Conservation (phyloP, 2,113 vertebrate genomes). For the Sminthopsis crassicaudata region DNA sequence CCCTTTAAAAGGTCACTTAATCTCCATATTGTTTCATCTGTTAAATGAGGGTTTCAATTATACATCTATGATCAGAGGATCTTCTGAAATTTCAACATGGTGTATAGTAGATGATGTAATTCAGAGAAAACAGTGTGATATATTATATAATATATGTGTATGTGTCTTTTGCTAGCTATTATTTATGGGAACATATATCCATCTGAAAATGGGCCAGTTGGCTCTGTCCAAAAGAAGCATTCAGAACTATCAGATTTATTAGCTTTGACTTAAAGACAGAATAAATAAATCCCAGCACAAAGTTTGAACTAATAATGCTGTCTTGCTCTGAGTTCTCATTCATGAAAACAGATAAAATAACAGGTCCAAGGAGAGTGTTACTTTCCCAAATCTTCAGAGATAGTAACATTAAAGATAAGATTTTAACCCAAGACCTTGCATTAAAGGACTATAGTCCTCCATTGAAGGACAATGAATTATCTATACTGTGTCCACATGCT, state of each 20-base stretch:
- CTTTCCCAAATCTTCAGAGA: neutral
- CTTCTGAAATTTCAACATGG: neutral
- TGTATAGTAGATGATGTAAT: neutral
- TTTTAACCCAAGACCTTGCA: neutral
- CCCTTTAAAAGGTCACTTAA: neutral
- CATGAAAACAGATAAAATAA: neutral
- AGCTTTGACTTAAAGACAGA: neutral
- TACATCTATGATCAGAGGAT: neutral
- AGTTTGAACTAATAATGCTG: neutral
- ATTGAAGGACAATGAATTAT: neutral
- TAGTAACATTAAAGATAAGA: neutral
- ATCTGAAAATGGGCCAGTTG: constrained; percentile 7
- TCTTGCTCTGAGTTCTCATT: neutral
- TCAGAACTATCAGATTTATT: constrained; percentile 28
- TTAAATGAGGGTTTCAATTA: neutral
- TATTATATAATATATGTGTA: neutral
- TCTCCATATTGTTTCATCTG: neutral
- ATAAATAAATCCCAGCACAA: neutral
- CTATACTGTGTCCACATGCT: neutral
- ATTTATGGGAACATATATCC: neutral
- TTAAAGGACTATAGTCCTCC: neutral
- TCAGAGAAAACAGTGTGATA: neutral
- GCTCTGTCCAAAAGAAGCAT: neutral
- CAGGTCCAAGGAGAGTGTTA: neutral
- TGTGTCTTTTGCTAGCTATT: neutral